Evolutionary conservation across 2,113 vertebrate species (phyloP).

Genomic region (Probosciger aterrimus): DNA sequence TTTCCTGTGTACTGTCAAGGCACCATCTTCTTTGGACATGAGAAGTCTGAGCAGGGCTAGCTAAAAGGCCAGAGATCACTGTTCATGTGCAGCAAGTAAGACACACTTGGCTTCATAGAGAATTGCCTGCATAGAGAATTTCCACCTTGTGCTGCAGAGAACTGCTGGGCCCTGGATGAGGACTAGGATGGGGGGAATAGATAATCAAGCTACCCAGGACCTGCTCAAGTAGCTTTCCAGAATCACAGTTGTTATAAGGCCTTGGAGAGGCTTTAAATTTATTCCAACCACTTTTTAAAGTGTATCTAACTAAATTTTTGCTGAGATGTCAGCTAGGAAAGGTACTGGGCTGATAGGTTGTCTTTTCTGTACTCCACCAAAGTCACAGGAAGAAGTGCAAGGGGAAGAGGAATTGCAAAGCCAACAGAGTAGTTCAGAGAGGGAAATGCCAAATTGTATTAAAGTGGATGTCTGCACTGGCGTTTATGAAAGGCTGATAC

Average conservation of each 20-base stretch:
- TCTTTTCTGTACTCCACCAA: not conserved
- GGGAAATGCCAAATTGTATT: not conserved
- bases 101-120: not conserved
- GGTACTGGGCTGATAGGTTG: not conserved
- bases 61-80: not conserved
- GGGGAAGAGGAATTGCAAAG: not conserved
- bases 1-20: not conserved
- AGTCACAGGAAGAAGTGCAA: not conserved
- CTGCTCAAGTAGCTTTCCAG: not conserved
- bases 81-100: not conserved
- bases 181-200: not conserved
- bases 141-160: not conserved
- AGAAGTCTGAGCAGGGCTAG: not conserved
- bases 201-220: not conserved
- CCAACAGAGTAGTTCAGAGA: not conserved
- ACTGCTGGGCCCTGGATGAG: not conserved
- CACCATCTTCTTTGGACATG: rapidly evolving
- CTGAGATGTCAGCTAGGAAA: not conserved
- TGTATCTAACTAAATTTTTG: not conserved
- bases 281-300: not conserved
- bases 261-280: not conserved
- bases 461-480: not conserved
- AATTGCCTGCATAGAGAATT: not conserved
- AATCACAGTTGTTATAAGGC: not conserved
- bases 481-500: not conserved